phyloP scores from a whole-genome alignment of 92 coral and sea anemone species.

The Parazoanthus atlanticus region DNA sequence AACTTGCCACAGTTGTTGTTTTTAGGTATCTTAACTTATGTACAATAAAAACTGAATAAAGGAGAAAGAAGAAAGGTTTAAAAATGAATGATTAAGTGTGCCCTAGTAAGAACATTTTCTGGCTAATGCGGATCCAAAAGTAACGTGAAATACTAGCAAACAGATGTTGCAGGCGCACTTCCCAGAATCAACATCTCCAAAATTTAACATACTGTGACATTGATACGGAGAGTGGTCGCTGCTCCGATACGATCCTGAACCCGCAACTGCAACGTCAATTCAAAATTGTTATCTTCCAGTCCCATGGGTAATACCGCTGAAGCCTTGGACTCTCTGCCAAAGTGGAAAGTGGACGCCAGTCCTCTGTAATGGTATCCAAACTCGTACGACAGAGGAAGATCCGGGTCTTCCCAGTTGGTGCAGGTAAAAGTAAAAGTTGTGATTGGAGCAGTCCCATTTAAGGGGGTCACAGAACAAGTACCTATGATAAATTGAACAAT shows the following conservation, averaged over 20 bases:
- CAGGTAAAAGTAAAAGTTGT: constrained; percentile 48
- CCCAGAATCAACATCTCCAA: background rate
- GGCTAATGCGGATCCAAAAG: background rate
- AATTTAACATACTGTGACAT: constrained; percentile 50
- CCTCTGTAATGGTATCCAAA: constrained; percentile 34
- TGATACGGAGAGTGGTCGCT: background rate
- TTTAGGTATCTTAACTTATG: no score
- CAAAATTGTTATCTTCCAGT: constrained; percentile 57
- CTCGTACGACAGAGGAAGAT: constrained; percentile 53
- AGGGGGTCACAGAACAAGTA: constrained; percentile 35
- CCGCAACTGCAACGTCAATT: constrained; percentile 39
- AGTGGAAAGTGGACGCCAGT: background rate
- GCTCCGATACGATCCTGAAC: constrained; percentile 63
- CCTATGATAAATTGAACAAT: constrained; percentile 1
- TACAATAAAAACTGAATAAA: no score
- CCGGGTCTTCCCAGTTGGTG: constrained; percentile 42
- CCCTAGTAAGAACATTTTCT: no score
- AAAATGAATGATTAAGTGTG: no score
- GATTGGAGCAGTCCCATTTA: constrained; percentile 41
- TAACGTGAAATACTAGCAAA: background rate
- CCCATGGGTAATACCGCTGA: constrained; percentile 71
- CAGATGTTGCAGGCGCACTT: background rate
- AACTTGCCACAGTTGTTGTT: no score
- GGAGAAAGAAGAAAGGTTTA: no score
- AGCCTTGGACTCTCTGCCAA: constrained; percentile 9